Percentiles rank a stretch among this genome's conserved stretches.
Conservation (phyloP, 2,888 invertebrate species). For the Norana najaformis region DNA sequence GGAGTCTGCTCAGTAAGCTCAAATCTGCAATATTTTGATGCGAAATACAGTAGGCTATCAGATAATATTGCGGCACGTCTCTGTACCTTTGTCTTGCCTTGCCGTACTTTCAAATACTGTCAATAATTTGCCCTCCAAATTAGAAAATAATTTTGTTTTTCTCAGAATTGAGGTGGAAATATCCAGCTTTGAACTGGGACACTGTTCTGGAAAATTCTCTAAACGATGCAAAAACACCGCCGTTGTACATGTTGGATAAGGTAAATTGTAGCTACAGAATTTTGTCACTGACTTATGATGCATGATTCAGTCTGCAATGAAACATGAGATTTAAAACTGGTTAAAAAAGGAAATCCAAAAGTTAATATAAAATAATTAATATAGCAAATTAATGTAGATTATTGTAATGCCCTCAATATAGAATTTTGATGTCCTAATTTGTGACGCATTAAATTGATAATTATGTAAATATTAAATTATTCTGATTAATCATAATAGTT, state of each 20-base stretch:
- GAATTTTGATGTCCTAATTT: too few relatives aligned
- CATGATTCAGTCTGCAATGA: too few relatives aligned
- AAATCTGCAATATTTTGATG: not conserved
- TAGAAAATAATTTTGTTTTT: not conserved
- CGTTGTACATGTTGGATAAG: conserved; percentile 27
- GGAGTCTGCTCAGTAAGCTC: not conserved
- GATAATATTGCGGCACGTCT: too few relatives aligned
- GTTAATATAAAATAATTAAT: too few relatives aligned
- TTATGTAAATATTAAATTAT: not conserved
- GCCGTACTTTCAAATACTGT: not conserved
- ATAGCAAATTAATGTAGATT: too few relatives aligned
- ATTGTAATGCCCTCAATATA: too few relatives aligned
- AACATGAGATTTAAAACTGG: too few relatives aligned
- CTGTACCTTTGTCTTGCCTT: not conserved
- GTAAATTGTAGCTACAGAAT: not conserved
- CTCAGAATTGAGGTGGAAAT: conserved; percentile 22
- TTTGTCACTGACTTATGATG: too few relatives aligned
- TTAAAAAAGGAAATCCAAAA: too few relatives aligned
- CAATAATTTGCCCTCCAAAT: not conserved
- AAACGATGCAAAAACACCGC: conserved; percentile 25
- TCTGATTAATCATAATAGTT: not conserved
- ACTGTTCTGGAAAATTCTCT: conserved; percentile 23
- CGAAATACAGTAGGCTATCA: not conserved
- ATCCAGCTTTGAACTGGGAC: conserved; percentile 24
- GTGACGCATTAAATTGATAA: too few relatives aligned